A percentile compares a stretch with the other conserved stretches of the same genome.
Evolutionary conservation across 2,888 invertebrate genomes (phyloP).

Genomic region (Polydrusus pterygomalis): DNA sequence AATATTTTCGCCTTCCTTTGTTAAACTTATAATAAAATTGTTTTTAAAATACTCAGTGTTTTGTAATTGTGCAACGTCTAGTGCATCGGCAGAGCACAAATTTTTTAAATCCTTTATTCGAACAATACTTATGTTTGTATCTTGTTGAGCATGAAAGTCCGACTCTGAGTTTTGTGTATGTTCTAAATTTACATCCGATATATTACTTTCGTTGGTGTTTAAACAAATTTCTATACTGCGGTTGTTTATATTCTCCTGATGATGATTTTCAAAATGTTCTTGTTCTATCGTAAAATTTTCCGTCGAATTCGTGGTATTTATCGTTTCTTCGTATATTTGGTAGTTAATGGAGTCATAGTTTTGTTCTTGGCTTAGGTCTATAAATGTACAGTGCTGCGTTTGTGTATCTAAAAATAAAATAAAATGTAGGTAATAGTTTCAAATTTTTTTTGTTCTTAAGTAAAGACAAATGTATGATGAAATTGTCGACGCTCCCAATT

Average conservation of each 20-base stretch:
- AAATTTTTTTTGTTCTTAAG: no score
- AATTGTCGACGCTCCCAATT: no score
- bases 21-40: conserved; percentile 15
- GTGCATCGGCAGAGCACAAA: conserved; percentile 10
- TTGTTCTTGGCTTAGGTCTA: conserved; percentile 62
- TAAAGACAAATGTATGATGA: no score
- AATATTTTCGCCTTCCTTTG: neutral
- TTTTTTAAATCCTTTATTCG: conserved; percentile 40
- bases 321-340: conserved; percentile 57
- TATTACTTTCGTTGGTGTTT: neutral
- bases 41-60: conserved; percentile 19
- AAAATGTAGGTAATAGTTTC: no score
- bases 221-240: conserved; percentile 40
- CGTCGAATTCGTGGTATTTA: conserved; percentile 48
- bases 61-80: conserved; percentile 13
- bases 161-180: neutral
- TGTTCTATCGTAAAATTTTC: conserved; percentile 58
- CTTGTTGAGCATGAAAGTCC: neutral
- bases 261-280: conserved; percentile 31
- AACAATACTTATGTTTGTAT: conserved; percentile 45
- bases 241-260: conserved; percentile 12
- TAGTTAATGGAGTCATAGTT: conserved; percentile 64
- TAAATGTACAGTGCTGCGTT: conserved; percentile 59
- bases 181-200: neutral
- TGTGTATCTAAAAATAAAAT: conserved; percentile 42